Percentiles rank a stretch among this genome's conserved stretches.
phyloP scores from a whole-genome alignment of 2,113 vertebrate genomes.

The Takifugu flavidus region DNA sequence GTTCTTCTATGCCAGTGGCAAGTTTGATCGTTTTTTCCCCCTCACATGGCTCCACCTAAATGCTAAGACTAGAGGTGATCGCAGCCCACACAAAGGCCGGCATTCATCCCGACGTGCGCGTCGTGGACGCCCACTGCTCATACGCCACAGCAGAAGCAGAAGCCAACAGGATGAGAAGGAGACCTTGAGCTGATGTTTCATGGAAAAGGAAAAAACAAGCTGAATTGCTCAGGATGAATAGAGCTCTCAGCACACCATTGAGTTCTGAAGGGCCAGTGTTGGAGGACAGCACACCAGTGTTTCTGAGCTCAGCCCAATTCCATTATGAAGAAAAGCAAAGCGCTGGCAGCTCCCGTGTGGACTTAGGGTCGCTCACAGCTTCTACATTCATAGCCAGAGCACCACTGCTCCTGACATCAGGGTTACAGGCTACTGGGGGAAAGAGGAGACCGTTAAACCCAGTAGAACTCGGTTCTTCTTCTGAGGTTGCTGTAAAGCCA shows the following conservation, averaged over 20 bases:
- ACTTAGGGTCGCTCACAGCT: too few relatives aligned
- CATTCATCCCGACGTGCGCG: slow-evolving; percentile 62
- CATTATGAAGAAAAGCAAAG: slow-evolving; percentile 36
- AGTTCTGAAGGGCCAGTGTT: slow-evolving; percentile 38
- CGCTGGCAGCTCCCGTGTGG: not conserved
- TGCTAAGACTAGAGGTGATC: slow-evolving; percentile 38
- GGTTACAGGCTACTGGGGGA: not conserved
- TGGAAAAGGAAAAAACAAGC: slow-evolving; percentile 48
- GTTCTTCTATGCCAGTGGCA: slow-evolving; percentile 11
- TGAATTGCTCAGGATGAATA: slow-evolving; percentile 44
- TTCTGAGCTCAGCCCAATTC: slow-evolving; percentile 18
- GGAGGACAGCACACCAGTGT: slow-evolving; percentile 34
- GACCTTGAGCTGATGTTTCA: slow-evolving; percentile 42
- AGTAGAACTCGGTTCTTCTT: too few relatives aligned
- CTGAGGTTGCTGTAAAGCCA: too few relatives aligned
- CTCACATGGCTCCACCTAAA: slow-evolving; percentile 34
- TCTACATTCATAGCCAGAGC: too few relatives aligned
- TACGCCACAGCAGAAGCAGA: slow-evolving; percentile 38
- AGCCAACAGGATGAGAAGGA: slow-evolving; percentile 47
- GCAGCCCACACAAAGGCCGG: slow-evolving; percentile 64
- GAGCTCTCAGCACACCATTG: slow-evolving; percentile 27
- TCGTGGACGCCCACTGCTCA: slow-evolving; percentile 51
- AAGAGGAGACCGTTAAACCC: too few relatives aligned
- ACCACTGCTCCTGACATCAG: not conserved
- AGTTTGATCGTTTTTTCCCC: slow-evolving; percentile 25